Evolutionary conservation across 2,113 vertebrate genomes (phyloP).

Genomic region (Esox niger): DNA sequence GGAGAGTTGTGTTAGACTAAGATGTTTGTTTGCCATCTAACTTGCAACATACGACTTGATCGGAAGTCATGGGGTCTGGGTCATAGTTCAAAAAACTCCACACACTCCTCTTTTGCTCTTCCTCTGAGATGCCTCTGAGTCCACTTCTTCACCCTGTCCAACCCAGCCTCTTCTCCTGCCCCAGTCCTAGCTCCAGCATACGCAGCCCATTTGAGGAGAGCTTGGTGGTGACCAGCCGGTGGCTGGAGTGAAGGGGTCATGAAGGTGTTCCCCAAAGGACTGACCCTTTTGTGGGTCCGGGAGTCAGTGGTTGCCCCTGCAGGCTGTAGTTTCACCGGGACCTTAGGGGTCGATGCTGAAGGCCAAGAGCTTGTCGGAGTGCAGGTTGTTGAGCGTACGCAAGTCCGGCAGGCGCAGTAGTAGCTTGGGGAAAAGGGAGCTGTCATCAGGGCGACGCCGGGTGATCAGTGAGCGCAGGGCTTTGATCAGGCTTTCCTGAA

Average conservation of each 20-base stretch:
- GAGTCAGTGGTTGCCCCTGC: slow-evolving; percentile 75
- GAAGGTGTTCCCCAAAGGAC: slow-evolving; percentile 21
- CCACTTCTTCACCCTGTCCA: slow-evolving; percentile 14
- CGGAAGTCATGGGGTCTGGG: slow-evolving; percentile 17
- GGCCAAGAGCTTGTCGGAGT: slow-evolving; percentile 78
- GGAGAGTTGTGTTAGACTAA: slow-evolving; percentile 16
- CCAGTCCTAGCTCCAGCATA: slow-evolving; percentile 44
- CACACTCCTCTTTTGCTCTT: slow-evolving; percentile 22
- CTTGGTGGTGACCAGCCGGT: slow-evolving; percentile 16
- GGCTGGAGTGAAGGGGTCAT: slow-evolving; percentile 26
- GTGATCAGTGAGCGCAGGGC: slow-evolving; percentile 71
- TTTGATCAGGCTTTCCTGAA: slow-evolving; percentile 74
- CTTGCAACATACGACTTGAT: slow-evolving; percentile 18
- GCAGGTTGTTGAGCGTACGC: slow-evolving; percentile 76
- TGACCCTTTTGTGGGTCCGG: slow-evolving; percentile 2
- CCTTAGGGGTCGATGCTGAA: slow-evolving; percentile 76
- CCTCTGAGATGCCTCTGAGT: slow-evolving; percentile 12
- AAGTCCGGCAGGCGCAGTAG: slow-evolving; percentile 76
- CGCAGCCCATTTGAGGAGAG: slow-evolving; percentile 28
- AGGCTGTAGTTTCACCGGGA: slow-evolving; percentile 66
- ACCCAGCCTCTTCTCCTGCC: slow-evolving; percentile 34
- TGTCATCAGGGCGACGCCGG: slow-evolving; percentile 67
- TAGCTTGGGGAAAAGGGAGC: slow-evolving; percentile 72
- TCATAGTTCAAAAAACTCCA: slow-evolving; percentile 31
- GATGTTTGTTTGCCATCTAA: slow-evolving; percentile 29